Conservation (phyloP, 92 coral and sea anemone genomes). For the Meandrina meandrites region DNA sequence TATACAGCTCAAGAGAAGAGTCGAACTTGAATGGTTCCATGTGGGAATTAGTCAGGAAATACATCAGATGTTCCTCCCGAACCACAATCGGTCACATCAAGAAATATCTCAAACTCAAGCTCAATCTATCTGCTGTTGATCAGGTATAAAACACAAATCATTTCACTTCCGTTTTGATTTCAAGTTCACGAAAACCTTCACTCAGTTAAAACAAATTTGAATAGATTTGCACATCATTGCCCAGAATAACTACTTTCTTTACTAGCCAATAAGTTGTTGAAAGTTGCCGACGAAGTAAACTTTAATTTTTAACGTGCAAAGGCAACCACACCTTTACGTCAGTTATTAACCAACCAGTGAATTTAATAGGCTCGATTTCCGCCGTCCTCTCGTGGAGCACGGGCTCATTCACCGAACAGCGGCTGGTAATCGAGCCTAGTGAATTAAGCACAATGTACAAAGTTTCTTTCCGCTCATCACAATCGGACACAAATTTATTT, state of each 20-base stretch:
- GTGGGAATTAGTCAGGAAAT: constrained; percentile 74
- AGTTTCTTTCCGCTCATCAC: neutral
- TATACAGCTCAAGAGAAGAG: constrained; percentile 29
- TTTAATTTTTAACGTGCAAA: too few relatives aligned
- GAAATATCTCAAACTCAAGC: constrained; percentile 79
- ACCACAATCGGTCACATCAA: constrained; percentile 85
- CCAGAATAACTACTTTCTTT: neutral
- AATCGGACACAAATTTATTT: too few relatives aligned
- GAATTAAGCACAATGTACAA: too few relatives aligned
- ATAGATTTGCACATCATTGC: neutral
- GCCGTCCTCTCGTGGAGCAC: too few relatives aligned
- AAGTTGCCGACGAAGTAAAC: too few relatives aligned
- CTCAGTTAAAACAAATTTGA: neutral
- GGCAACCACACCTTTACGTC: too few relatives aligned
- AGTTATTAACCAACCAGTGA: too few relatives aligned
- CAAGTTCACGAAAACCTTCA: neutral
- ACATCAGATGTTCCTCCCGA: constrained; percentile 77
- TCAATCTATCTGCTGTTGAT: constrained; percentile 69
- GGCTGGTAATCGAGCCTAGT: too few relatives aligned
- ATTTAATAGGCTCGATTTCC: too few relatives aligned
- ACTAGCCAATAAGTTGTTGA: too few relatives aligned
- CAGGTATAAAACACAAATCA: constrained; percentile 41
- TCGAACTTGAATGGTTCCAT: constrained; percentile 47
- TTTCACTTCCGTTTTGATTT: neutral
- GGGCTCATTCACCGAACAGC: too few relatives aligned